These are phyloP conservation scores for Danaus melanippus DNA, from an alignment of 1,140 invertebrate genomes.

Conservation along the genomic window DNA sequence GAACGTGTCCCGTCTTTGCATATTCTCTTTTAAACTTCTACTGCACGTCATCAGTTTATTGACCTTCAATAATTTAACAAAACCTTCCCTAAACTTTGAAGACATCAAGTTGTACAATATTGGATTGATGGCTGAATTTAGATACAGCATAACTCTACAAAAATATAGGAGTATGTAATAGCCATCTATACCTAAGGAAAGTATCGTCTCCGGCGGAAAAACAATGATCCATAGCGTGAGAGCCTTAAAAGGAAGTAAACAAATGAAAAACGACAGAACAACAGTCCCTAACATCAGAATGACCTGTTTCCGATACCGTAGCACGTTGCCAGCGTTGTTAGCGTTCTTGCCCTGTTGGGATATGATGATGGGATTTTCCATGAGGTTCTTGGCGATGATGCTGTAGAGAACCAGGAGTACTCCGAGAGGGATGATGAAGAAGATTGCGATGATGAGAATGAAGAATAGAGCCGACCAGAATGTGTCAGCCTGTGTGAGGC, in stretches of 20 bases:
- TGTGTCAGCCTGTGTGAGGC: constrained; percentile 79
- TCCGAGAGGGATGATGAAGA: constrained; percentile 87
- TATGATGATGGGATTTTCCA: constrained; percentile 81
- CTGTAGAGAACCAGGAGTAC: constrained; percentile 87
- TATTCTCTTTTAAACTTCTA: constrained; percentile 59
- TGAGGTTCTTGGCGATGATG: constrained; percentile 86
- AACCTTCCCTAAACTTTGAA: constrained; percentile 91
- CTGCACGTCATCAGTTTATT: constrained; percentile 64
- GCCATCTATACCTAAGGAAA: constrained; percentile 78
- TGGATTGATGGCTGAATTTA: constrained; percentile 92
- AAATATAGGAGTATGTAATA: constrained; percentile 91
- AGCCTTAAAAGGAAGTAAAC: constrained; percentile 88
- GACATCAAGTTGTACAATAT: constrained; percentile 93
- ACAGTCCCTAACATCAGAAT: constrained; percentile 92
- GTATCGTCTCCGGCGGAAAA: constrained; percentile 77
- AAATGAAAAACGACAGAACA: constrained; percentile 92
- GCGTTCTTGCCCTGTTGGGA: constrained; percentile 74
- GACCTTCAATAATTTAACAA: constrained; percentile 75
- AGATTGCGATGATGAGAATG: constrained; percentile 82
- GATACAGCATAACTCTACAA: constrained; percentile 88
- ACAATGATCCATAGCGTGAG: constrained; percentile 89
- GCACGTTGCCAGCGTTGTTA: constrained; percentile 54
- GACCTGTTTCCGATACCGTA: constrained; percentile 81
- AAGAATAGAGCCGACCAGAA: constrained; percentile 85
- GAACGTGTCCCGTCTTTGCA: constrained; percentile 68